Evolutionary conservation across 2,888 invertebrate species (phyloP).

Genomic region (Microdon myrmicae): DNA sequence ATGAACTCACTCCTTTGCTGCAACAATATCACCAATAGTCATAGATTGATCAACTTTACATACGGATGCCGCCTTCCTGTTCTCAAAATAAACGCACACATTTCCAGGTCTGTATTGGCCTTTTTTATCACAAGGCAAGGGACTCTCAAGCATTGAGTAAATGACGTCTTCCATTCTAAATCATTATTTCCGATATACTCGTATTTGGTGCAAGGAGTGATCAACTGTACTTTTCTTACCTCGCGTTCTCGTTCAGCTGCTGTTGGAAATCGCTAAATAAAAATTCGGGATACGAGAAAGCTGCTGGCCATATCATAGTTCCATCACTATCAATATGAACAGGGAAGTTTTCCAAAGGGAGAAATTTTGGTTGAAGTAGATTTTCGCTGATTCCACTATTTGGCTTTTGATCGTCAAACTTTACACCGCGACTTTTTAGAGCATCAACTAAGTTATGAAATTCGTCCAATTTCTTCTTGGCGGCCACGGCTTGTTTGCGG

Average conservation of each 20-base stretch:
- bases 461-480: constrained; percentile 66
- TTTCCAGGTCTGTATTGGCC: constrained; percentile 72
- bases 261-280: constrained; percentile 88
- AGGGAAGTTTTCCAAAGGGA: constrained; percentile 73
- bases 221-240: constrained; percentile 67
- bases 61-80: constrained; percentile 71
- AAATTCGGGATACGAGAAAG: constrained; percentile 90
- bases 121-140: constrained; percentile 77
- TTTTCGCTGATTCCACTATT: constrained; percentile 66
- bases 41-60: constrained; percentile 70
- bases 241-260: constrained; percentile 78
- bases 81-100: constrained; percentile 81
- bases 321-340: constrained; percentile 72
- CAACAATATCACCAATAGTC: constrained; percentile 72
- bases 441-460: constrained; percentile 67
- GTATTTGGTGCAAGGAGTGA: constrained; percentile 3
- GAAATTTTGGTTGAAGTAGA: constrained; percentile 73
- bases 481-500: constrained; percentile 65
- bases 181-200: not conserved
- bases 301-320: constrained; percentile 84
- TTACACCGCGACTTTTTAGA: constrained; percentile 68
- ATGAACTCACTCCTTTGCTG: constrained; percentile 64
- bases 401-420: constrained; percentile 70
- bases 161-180: constrained; percentile 73
- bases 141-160: constrained; percentile 75